These are phyloP conservation scores for Penaeus indicus DNA, from an alignment of 1,140 invertebrate genomes.

Conservation along the genomic window DNA sequence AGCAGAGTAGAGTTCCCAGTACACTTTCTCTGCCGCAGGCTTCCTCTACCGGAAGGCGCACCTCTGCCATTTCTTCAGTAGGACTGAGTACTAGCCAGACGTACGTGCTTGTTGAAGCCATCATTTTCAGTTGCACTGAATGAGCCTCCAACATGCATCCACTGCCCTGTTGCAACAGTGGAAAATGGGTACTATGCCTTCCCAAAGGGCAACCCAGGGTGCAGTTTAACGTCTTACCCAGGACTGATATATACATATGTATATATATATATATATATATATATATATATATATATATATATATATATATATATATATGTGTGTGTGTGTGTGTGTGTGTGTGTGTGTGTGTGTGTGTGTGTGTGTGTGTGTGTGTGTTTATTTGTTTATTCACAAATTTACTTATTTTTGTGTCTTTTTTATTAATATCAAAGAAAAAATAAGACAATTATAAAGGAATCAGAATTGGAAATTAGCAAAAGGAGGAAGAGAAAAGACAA, in stretches of 20 bases:
- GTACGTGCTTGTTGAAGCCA: no score
- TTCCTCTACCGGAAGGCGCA: no score
- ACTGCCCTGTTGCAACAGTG: no score
- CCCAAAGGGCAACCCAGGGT: not conserved
- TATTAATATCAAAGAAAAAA: not conserved
- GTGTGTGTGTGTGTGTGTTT: slow-evolving; percentile 1
- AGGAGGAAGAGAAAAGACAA: not conserved
- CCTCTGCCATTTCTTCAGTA: no score
- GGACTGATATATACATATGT: no score
- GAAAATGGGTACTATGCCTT: no score
- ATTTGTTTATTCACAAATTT: not conserved
- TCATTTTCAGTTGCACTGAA: no score
- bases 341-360: slow-evolving; percentile 5
- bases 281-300: slow-evolving; percentile 14
- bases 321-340: slow-evolving; percentile 10
- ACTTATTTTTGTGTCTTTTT: not conserved
- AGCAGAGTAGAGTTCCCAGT: no score
- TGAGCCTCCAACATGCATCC: no score
- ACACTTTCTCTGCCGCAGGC: no score
- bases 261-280: slow-evolving; percentile 14
- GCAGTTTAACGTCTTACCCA: not conserved
- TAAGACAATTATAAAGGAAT: not conserved
- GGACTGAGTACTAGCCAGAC: no score
- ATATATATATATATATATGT: slow-evolving; percentile 13
- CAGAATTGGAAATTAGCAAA: not conserved